Conservation (phyloP, 2,888 invertebrate genomes). For the Drosophila nigricruria region DNA sequence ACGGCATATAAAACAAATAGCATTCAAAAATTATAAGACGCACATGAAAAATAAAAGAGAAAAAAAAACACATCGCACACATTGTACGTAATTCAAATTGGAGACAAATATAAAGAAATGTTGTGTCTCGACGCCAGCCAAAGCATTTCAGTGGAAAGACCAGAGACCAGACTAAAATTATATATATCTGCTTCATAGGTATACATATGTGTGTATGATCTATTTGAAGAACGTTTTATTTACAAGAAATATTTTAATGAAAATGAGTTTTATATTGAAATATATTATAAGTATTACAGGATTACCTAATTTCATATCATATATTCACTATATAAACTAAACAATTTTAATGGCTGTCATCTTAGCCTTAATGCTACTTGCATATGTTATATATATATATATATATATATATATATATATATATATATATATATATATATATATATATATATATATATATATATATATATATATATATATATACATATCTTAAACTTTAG, state of each 20-base stretch:
- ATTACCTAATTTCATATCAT: no score
- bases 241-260: neutral
- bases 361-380: no score
- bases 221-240: neutral
- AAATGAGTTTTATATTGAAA: neutral
- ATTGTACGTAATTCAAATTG: slow-evolving; percentile 64
- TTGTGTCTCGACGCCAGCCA: slow-evolving; percentile 55
- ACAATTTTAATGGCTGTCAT: neutral
- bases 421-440: no score
- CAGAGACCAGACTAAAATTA: slow-evolving; percentile 30
- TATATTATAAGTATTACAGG: no score
- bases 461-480: neutral
- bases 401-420: no score
- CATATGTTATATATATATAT: no score
- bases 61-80: slow-evolving; percentile 37
- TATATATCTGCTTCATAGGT: neutral
- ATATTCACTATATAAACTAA: no score
- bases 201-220: no score
- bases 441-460: no score
- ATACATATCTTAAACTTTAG: slow-evolving; percentile 9
- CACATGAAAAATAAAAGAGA: slow-evolving; percentile 40
- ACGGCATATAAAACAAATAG: slow-evolving; percentile 75
- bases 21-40: slow-evolving; percentile 71
- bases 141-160: slow-evolving; percentile 46
- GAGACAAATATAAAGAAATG: slow-evolving; percentile 64